Percentiles rank a stretch among this genome's conserved stretches.
phyloP scores from a whole-genome alignment of 2,797 vertebrate species.

The Iguana delicatissima region DNA sequence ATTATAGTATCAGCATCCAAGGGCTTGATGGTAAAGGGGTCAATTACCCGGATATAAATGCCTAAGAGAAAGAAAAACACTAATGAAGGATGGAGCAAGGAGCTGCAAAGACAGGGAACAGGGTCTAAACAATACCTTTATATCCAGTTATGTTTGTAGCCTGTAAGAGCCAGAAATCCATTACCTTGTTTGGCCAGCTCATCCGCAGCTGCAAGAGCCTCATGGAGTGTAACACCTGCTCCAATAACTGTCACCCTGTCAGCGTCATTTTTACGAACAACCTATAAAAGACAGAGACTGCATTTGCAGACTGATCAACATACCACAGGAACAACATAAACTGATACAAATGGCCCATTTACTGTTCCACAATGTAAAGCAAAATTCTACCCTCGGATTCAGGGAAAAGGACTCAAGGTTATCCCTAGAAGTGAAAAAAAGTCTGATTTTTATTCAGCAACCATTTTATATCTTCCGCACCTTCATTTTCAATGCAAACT shows the following conservation, averaged over 20 bases:
- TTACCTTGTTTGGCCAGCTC: slow-evolving; percentile 86
- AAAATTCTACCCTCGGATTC: background rate
- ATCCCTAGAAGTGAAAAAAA: background rate
- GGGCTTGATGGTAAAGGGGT: slow-evolving; percentile 93
- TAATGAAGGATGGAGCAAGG: slow-evolving; percentile 6
- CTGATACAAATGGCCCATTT: background rate
- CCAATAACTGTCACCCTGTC: slow-evolving; percentile 89
- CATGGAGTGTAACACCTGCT: slow-evolving; percentile 89
- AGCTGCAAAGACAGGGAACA: background rate
- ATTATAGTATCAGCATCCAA: slow-evolving; percentile 88
- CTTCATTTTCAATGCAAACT: background rate
- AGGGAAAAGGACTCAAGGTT: background rate
- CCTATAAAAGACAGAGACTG: slow-evolving; percentile 71
- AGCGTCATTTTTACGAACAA: slow-evolving; percentile 82
- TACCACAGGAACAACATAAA: background rate
- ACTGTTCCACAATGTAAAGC: background rate
- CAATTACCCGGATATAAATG: slow-evolving; percentile 86
- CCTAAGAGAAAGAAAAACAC: slow-evolving; percentile 70
- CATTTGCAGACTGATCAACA: background rate
- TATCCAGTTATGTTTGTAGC: background rate
- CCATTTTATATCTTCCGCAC: background rate
- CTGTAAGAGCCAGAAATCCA: background rate
- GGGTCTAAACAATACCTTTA: background rate
- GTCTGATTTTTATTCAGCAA: background rate
- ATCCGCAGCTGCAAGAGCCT: slow-evolving; percentile 86